These are phyloP conservation scores for Lonchura striata DNA, from an alignment of 2,113 vertebrate genomes.

Conservation along the genomic window DNA sequence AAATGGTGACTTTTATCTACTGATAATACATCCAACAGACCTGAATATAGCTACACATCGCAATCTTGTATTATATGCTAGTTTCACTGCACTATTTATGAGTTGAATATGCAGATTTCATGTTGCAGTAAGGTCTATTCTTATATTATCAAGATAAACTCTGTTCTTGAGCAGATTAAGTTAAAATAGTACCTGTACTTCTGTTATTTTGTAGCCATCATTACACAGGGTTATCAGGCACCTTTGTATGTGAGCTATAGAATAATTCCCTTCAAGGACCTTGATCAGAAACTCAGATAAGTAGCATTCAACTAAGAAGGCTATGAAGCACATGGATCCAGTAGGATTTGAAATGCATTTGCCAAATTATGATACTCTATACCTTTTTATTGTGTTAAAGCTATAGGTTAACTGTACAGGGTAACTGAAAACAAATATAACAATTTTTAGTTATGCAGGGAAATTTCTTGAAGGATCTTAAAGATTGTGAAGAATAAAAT, in stretches of 20 bases:
- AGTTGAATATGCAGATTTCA: background rate
- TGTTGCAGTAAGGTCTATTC: background rate
- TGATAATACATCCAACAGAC: background rate
- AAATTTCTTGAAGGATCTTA: background rate
- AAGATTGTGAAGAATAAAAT: background rate
- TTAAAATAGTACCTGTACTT: background rate
- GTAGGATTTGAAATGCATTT: background rate
- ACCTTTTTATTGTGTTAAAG: background rate
- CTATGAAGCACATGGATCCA: background rate
- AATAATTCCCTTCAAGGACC: background rate
- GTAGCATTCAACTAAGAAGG: background rate
- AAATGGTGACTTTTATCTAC: background rate
- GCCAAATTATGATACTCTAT: background rate
- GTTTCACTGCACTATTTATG: background rate
- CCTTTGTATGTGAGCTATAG: background rate
- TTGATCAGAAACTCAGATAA: background rate
- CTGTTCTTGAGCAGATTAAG: background rate
- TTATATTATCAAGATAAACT: background rate
- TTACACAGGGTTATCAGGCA: background rate
- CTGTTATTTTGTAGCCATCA: background rate
- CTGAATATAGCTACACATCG: background rate
- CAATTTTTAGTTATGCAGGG: background rate
- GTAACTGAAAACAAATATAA: background rate
- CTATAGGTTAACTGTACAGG: background rate
- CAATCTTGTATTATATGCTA: background rate